Base-by-base conservation (phyloP, 37 sponge, comb jelly and placozoan genomes). In the Chondrosia reniformis region DNA sequence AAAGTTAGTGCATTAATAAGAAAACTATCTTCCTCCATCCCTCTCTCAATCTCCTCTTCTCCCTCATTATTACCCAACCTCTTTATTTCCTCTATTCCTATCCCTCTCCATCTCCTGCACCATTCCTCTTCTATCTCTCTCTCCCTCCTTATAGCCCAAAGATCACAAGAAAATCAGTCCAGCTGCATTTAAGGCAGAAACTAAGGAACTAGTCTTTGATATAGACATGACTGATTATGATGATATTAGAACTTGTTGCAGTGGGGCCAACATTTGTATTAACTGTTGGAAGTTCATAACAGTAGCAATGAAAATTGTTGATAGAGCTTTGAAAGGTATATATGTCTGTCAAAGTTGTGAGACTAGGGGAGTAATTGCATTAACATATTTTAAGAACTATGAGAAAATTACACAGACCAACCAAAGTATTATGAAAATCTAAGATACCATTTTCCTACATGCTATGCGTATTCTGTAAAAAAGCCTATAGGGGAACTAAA, bases 181-280 rank as follows among this genome's bases (percentile, higher is more conserved):
- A 42, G 78, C 78, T 4, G 88, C 73, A 25, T 95, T 93, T 65
- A 77, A 82, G 38, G 77, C 99, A 4, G 57, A 58, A 34, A 40
- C 79, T 55, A 92, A 92, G 82, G 99, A 98, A 79, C 80, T 98
- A 19, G 99, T 98, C 59, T 98, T 98, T 74, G 99, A 98, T 81
- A 95, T 98, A 28, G 99, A 98, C 66, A 91, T 98, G 97, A 95
- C 99, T 0, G 99, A 98, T 63, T 98, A 98, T 83, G 99, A 98
- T 80, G 99, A 98, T 43, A 85, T 98, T 19, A 67, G 99, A 0
- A 91, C 92, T 0, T 96, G 97, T 41, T 96, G 97, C 80, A 89
- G 91, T 66, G 99, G 79, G 32, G 96, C 99, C 5, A 90, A 87
- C 25, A 98, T 98, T 76, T 98, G 99, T 67, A 27, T 13, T 21